phyloP scores from a whole-genome alignment of 2,888 invertebrate genomes.

The Itoplectis maculator region DNA sequence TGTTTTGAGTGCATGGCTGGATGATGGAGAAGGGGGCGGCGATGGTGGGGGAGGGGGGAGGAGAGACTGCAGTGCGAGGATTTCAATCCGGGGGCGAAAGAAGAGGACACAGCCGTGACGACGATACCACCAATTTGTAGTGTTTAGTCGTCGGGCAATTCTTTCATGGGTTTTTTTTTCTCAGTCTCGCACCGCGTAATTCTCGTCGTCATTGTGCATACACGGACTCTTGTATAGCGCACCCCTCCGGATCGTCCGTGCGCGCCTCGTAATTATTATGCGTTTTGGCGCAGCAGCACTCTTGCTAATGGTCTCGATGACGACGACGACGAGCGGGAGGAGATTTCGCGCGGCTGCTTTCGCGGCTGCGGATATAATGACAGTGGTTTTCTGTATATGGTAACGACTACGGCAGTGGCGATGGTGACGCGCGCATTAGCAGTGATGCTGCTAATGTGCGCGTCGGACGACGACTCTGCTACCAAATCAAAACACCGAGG shows the following conservation, averaged over 20 bases:
- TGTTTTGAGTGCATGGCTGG: slow-evolving; percentile 50
- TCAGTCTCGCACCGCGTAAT: background rate
- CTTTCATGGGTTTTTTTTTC: slow-evolving; percentile 1
- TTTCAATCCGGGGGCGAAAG: slow-evolving; percentile 41
- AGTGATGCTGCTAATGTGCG: too few relatives aligned
- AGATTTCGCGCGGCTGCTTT: slow-evolving; percentile 19
- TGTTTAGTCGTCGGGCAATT: background rate
- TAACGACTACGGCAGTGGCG: background rate
- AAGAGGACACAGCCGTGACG: background rate
- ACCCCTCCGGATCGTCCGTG: slow-evolving; percentile 2
- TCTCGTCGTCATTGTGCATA: background rate
- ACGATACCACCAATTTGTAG: slow-evolving; percentile 6
- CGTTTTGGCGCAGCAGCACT: slow-evolving; percentile 25
- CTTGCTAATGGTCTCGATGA: slow-evolving; percentile 32
- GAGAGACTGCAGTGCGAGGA: slow-evolving; percentile 5
- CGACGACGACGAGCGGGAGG: too few relatives aligned
- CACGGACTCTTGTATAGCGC: background rate
- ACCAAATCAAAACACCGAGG: too few relatives aligned
- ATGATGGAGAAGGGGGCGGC: background rate
- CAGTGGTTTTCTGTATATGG: background rate
- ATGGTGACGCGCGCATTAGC: slow-evolving; percentile 30
- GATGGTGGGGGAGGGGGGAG: background rate
- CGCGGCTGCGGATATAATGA: slow-evolving; percentile 33
- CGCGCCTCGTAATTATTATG: slow-evolving; percentile 34
- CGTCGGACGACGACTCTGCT: too few relatives aligned